Evolutionary conservation across 2,113 vertebrate genomes (phyloP), one percentile per base, ranked within the genome.

Genomic region (Bufo gargarizans): DNA sequence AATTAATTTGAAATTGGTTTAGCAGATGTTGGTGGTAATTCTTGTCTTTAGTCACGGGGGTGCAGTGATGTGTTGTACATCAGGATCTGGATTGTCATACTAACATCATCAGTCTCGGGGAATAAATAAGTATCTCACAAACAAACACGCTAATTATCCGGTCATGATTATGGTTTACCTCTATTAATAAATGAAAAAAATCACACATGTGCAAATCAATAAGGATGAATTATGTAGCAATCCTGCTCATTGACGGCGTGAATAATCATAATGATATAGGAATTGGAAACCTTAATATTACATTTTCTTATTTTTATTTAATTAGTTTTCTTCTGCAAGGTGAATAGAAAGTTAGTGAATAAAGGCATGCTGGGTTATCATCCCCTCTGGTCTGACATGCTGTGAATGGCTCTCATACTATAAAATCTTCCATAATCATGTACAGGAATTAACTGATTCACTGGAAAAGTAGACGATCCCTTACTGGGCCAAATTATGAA

Each of bases 181-280:
- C 22, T 61, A 69, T 43, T 86, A 86, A 86, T 69, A 77, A 86
- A 86, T 86, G 59, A 86, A 87, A 77, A 33, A 77, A 45, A 80
- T 87, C 86, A 80, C 49, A 80, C 63, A 58, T 49, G 77, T 58
- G 33, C 43, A 58, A 55, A 81, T 71, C 86, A 71, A 80, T 87
- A 81, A 87, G 76, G 80, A 80, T 87, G 86, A 87, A 87, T 87
- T 69, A 87, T 87, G 86, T 69, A 69, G 14, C 50, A 56, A 55
- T 81, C 77, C 69, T 87, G n/a, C 50, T 71, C 77, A 50, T 16
- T 47, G 20, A 12, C 50, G 17, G 61, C 47, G 10, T 45, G 85
- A 49, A 69, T 55, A 87, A 87, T 87, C 22, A 59, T 43, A 63
- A 71, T 87, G 63, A 78, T 78, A 65, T 58, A 11, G 19, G 71